Evolutionary conservation across 1,140 invertebrate genomes (phyloP), one percentile per base, ranked within the genome.

Genomic region (Gryon sp.): DNA sequence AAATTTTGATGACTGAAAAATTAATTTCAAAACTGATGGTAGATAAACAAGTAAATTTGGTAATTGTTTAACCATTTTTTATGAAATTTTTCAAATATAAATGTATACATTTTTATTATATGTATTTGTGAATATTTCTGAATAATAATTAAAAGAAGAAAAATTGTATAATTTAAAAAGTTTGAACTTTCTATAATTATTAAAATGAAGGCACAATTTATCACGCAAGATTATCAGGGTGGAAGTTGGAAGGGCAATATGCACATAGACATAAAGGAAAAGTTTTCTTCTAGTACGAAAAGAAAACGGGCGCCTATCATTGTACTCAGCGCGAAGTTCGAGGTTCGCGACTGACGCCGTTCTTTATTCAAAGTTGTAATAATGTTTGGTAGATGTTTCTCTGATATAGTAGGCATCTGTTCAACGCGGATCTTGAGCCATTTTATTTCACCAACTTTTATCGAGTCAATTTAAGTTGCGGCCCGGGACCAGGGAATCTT

Each of bases 341-440:
- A 46, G 46, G 60, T 48, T 68, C 68, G 69, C 72, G 79, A 69
- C 59, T 70, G 52, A 69, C 72, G 80, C 76, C 82, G 82, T 88
- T 88, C 86, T 87, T 87, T 87, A 87, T 87, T 87, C 87, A 88
- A 88, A 88, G 84, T 88, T 88, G 86, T 88, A 88, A 88, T 88
- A 88, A 88, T 86, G 83, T 89, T 89, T 87, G 87, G 86, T 86
- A 88, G 87, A 89, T 89, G 86, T 87, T 86, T 86, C 83, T 83
- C 83, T 85, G 86, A 89, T 89, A 87, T 87, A 88, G 84, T 84
- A 76, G 78, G 75, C 69, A 70, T 76, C 26, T 60, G 69, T 62
- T 60, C 41, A 66, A 19, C 45, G 59, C 70, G 48, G 73, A 80
- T 78, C 73, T 79, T 20, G 59, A 79, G 76, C 82, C 82, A 80